A percentile compares a stretch with the other conserved stretches of the same genome.
These are phyloP conservation scores for Epinotia demarniana DNA, from an alignment of 2,888 invertebrate species.

Conservation along the genomic window DNA sequence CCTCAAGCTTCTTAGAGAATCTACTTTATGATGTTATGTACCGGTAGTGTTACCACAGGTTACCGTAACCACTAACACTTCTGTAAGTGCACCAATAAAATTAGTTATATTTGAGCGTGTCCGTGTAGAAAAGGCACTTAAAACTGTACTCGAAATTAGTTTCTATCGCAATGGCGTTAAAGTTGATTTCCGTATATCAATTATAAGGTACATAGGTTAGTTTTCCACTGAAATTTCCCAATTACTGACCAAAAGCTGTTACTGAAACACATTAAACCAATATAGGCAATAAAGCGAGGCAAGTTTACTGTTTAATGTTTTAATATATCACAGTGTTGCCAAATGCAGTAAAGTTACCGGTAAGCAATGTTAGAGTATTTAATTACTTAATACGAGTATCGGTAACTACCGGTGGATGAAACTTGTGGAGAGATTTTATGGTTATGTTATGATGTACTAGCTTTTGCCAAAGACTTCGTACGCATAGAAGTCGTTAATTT, in stretches of 20 bases:
- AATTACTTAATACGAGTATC: not conserved
- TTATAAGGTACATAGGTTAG: not conserved
- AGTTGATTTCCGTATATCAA: not conserved
- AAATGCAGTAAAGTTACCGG: conserved; percentile 11
- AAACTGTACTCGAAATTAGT: not conserved
- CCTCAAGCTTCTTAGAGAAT: too few relatives aligned
- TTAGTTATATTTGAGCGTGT: not conserved
- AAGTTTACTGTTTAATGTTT: not conserved
- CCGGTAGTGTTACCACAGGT: not conserved
- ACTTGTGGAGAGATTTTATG: not conserved
- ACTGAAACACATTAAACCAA: conserved; percentile 3
- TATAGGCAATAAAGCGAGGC: not conserved
- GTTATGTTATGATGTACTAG: not conserved
- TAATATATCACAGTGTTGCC: conserved; percentile 7
- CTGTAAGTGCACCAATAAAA: not conserved
- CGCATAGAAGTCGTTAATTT: too few relatives aligned
- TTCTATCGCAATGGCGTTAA: not conserved
- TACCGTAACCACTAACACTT: not conserved
- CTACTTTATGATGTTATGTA: not conserved
- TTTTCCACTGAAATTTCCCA: not conserved
- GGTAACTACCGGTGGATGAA: not conserved
- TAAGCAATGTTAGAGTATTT: not conserved
- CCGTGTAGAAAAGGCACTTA: not conserved
- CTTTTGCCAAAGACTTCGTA: too few relatives aligned
- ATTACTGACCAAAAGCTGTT: conserved; percentile 1